A percentile compares a stretch with the other conserved stretches of the same genome.
phyloP scores from a whole-genome alignment of 2,888 invertebrate genomes.

The Mechanitis messenoides region DNA sequence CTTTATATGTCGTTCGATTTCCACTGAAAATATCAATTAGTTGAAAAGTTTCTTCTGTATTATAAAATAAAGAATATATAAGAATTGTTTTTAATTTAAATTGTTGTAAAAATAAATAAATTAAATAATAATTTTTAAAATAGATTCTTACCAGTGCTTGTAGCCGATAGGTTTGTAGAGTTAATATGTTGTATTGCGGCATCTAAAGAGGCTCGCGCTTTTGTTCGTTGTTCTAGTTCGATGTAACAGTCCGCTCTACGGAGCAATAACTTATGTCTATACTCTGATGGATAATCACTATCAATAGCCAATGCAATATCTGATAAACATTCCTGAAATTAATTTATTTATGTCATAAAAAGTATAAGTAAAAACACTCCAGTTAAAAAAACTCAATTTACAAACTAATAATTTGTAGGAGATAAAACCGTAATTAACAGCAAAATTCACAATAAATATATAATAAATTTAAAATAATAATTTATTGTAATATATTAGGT shows the following conservation, averaged over 20 bases:
- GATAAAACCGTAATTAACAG: no score
- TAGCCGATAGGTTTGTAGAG: slow-evolving; percentile 35
- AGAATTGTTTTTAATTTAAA: no score
- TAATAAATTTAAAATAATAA: no score
- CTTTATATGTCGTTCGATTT: slow-evolving; percentile 51
- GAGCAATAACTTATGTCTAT: slow-evolving; percentile 79
- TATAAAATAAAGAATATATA: no score
- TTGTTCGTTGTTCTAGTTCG: slow-evolving; percentile 61
- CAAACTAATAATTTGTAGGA: no score
- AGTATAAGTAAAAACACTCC: no score
- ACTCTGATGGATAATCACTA: slow-evolving; percentile 78
- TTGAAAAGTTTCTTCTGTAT: background rate
- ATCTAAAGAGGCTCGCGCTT: slow-evolving; percentile 50
- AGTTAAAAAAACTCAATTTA: no score
- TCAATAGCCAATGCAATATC: slow-evolving; percentile 79
- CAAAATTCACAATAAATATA: no score
- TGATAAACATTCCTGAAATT: slow-evolving; percentile 74
- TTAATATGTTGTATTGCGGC: slow-evolving; percentile 41
- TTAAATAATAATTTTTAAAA: background rate
- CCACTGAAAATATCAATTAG: slow-evolving; percentile 39
- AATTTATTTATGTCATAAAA: no score
- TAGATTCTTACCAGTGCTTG: slow-evolving; percentile 40
- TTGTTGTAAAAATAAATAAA: no score
- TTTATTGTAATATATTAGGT: no score
- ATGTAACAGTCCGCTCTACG: slow-evolving; percentile 80